Conservation (phyloP, 92 coral and sea anemone genomes). For the Umimayanthus kanabou region DNA sequence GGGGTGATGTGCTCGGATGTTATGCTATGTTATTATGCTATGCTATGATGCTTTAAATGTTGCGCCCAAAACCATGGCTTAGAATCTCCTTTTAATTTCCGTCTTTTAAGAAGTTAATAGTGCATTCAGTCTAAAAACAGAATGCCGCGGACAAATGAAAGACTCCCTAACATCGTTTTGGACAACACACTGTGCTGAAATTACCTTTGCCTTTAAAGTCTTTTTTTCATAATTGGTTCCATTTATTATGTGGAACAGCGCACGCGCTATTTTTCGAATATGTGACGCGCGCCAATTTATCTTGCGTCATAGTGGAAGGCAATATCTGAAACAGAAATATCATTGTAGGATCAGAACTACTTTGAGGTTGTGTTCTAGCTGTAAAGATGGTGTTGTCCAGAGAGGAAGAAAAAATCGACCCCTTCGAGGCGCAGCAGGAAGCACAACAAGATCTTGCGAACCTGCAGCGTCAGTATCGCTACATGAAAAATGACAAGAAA, state of each 20-base stretch:
- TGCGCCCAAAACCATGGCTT: no score
- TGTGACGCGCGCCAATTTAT: conserved; percentile 5
- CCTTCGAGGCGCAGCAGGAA: conserved; percentile 82
- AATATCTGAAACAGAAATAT: background rate
- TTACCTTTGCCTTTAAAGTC: no score
- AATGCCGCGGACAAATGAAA: no score
- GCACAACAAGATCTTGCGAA: conserved; percentile 83
- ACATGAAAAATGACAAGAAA: conserved; percentile 82
- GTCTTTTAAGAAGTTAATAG: no score
- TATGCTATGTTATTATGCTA: no score
- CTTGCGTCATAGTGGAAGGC: conserved; percentile 7
- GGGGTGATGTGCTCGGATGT: no score
- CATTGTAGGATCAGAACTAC: background rate
- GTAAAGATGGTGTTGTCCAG: conserved; percentile 46
- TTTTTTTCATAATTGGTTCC: no score
- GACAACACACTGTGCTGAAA: no score
- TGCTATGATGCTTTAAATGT: no score
- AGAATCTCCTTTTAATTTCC: no score
- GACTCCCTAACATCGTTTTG: no score
- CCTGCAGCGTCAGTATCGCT: conserved; percentile 82
- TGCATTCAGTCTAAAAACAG: no score
- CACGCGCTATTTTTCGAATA: background rate
- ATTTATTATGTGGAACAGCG: background rate
- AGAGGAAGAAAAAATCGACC: conserved; percentile 84
- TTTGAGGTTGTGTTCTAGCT: background rate